Base-by-base conservation (phyloP, 2,113 vertebrate genomes). In the Ia io region DNA sequence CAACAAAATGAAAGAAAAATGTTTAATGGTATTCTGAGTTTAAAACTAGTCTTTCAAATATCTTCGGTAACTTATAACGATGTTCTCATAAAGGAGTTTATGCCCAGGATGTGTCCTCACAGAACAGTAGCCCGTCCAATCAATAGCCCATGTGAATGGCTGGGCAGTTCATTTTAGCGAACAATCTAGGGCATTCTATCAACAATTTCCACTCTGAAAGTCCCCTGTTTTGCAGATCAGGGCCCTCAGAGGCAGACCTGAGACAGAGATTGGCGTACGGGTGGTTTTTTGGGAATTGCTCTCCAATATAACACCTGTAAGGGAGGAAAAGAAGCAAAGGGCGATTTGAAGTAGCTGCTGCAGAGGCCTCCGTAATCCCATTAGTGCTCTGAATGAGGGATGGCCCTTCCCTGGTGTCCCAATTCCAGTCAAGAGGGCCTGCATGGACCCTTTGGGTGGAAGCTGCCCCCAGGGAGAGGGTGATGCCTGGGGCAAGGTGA, bases 1-100 rank as follows among this genome's bases (percentile, higher is more conserved):
- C 98, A 97, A 97, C 97, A 98, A 98, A 98, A 97, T 97, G 96
- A 97, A 96, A 95, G 65, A 97, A 98, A 98, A 98, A 88, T 96
- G 97, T 96, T 92, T 98, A 97, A 97, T 97, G 98, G 96, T 87
- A 90, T 84, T 63, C 30, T 77, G 59, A 88, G 71, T 85, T 97
- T 97, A 96, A 94, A 92, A 97, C 84, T 76, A 63, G 74, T 69
- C 80, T 92, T 92, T 93, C 82, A 96, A 86, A 23, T 97, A 78
- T 88, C 95, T 97, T 97, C 77, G 93, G 84, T 89, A 94, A 90
- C 59, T 77, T 92, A 35, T 42, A 35, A 51, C 67, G 32, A 22
- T 78, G 56, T 71, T 71, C 13, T 84, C n/a, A 77, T 6, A 70
- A 44, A 83, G 23, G 11, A 76, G 25, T 88, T 65, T 85, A 92